phyloP scores from a whole-genome alignment of 2,888 invertebrate genomes.

The Drosophila mimetica region DNA sequence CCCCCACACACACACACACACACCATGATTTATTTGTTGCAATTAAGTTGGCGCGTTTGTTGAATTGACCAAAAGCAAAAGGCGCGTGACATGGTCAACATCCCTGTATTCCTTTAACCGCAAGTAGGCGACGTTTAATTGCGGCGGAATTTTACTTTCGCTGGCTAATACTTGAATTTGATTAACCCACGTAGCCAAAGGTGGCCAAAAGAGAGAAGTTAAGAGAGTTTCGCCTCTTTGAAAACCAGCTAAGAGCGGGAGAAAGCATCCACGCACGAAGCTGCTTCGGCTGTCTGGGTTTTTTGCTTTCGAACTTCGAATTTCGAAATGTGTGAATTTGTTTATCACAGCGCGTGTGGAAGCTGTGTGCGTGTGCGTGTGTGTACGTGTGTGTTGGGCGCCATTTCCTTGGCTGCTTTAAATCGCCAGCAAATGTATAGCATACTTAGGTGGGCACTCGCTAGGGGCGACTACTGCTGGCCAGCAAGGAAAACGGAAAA shows the following conservation, averaged over 20 bases:
- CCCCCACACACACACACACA: not conserved
- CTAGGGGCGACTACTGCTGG: slow-evolving; percentile 8
- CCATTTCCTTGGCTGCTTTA: slow-evolving; percentile 50
- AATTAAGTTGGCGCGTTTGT: slow-evolving; percentile 46
- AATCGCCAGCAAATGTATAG: slow-evolving; percentile 55
- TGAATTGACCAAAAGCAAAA: slow-evolving; percentile 28
- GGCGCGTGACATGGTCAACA: slow-evolving; percentile 42
- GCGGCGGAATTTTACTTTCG: slow-evolving; percentile 18
- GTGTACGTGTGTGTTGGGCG: slow-evolving; percentile 12
- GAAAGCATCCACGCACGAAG: slow-evolving; percentile 14
- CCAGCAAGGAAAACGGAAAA: slow-evolving; percentile 25
- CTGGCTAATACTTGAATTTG: slow-evolving; percentile 58
- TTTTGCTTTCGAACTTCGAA: slow-evolving; percentile 70
- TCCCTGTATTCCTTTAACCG: slow-evolving; percentile 16
- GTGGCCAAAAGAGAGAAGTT: not conserved
- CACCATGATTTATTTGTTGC: slow-evolving; percentile 72
- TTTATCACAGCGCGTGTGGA: slow-evolving; percentile 53
- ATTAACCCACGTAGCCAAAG: slow-evolving; percentile 57
- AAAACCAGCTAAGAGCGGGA: slow-evolving; percentile 4
- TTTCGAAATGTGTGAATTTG: slow-evolving; percentile 76
- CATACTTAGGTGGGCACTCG: slow-evolving; percentile 58
- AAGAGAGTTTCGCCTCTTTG: slow-evolving; percentile 4
- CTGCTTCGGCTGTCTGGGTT: slow-evolving; percentile 26
- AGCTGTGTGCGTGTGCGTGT: slow-evolving; percentile 24
- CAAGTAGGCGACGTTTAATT: slow-evolving; percentile 39